Percentiles rank a stretch among this genome's conserved stretches.
Evolutionary conservation across 2,888 invertebrate species (phyloP).

Genomic region (Drosophila cognata): DNA sequence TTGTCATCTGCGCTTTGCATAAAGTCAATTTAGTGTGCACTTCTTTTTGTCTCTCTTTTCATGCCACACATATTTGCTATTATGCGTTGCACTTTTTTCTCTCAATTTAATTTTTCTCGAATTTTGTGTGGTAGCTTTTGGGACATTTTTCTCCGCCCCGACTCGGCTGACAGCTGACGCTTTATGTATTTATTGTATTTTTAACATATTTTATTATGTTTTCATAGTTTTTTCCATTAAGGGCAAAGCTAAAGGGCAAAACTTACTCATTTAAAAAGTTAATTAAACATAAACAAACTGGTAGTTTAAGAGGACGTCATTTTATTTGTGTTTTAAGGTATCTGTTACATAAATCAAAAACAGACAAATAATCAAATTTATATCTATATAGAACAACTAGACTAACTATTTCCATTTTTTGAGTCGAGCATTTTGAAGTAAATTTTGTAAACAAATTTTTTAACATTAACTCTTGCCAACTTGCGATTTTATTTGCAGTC

Average conservation of each 20-base stretch:
- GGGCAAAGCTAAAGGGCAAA: slow-evolving; percentile 10
- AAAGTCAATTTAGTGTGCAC: slow-evolving; percentile 50
- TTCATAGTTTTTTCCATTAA: neutral
- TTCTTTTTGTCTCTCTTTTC: slow-evolving; percentile 40
- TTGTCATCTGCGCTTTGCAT: slow-evolving; percentile 31
- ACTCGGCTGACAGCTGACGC: slow-evolving; percentile 7
- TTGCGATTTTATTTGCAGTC: neutral
- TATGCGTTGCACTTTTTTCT: slow-evolving; percentile 12
- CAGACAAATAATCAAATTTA: neutral
- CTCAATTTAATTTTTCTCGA: slow-evolving; percentile 1
- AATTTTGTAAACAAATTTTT: neutral
- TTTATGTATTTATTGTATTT: slow-evolving; percentile 32
- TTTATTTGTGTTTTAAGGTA: neutral
- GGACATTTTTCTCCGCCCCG: neutral
- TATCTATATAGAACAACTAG: neutral
- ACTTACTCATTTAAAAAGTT: slow-evolving; percentile 43
- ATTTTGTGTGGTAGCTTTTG: slow-evolving; percentile 2
- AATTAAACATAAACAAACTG: slow-evolving; percentile 55
- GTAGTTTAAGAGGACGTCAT: neutral
- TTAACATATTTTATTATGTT: slow-evolving; percentile 30
- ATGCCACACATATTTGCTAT: slow-evolving; percentile 31
- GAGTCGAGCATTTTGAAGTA: neutral
- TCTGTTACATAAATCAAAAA: neutral
- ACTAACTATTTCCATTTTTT: neutral
- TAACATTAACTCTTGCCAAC: neutral